phyloP scores from a whole-genome alignment of 2,113 vertebrate species.

The Carlito syrichta region DNA sequence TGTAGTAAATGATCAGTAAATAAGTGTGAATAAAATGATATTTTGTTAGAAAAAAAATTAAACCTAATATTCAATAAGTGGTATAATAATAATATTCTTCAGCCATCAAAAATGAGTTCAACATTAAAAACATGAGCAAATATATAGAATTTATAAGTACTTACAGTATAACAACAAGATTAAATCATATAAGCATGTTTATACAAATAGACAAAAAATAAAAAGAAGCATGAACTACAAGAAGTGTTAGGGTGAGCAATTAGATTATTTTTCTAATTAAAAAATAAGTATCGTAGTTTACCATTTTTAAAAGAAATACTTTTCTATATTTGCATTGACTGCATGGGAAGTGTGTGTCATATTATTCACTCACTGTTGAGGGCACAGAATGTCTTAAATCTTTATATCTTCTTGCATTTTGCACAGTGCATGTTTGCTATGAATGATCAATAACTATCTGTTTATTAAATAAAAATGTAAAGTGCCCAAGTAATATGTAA shows the following conservation, averaged over 20 bases:
- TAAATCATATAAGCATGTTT: neutral
- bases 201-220: neutral
- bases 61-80: neutral
- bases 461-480: neutral
- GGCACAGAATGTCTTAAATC: neutral
- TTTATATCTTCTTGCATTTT: neutral
- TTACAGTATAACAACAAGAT: neutral
- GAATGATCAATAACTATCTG: neutral
- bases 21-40: neutral
- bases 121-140: neutral
- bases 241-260: neutral
- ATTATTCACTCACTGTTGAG: neutral
- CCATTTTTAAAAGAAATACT: neutral
- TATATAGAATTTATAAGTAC: too few relatives aligned
- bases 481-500: neutral
- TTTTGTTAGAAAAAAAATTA: neutral
- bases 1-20: neutral
- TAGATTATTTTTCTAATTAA: neutral
- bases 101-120: neutral
- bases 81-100: neutral
- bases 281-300: neutral
- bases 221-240: neutral
- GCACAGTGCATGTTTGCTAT: neutral
- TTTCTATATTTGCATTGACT: neutral
- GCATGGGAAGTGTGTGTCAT: neutral